Evolutionary conservation across 2,113 vertebrate genomes (phyloP), one percentile per base, ranked within the genome.

Genomic region (Cariama cristata): DNA sequence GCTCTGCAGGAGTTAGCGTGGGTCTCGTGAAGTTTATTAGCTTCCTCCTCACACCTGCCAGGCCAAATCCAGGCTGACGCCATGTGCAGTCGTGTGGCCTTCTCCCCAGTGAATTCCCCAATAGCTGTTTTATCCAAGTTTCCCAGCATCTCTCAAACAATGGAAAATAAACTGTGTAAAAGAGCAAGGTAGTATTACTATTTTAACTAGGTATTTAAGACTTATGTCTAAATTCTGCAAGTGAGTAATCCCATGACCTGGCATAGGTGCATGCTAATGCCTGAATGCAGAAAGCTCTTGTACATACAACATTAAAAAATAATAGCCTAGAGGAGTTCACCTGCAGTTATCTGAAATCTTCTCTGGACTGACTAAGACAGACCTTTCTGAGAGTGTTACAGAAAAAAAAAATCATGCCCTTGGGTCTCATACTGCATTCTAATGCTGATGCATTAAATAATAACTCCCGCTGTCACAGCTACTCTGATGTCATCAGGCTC

Each of bases 401-500:
- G 67, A 40, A 63, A 67, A 68, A 77, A 58, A 72, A 79, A 55
- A 30, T 44, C 38, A 17, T 84, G 73, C 84, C 92, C 90, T 93
- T 73, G 93, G 79, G 74, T 87, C 81, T 90, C 84, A 28, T 62
- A 16, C 91, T 47, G 88, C 82, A 80, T 95, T 66, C 75, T 77
- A 71, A 88, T 40, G 86, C 88, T 95, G 96, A 96, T 5, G 40
- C 83, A 88, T 69, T 92, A 86, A 95, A 77, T 86, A 88, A 88
- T 69, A 88, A 74, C 92, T 92, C 82, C 86, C 8, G 22, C 88
- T 96, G 79, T 90, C 92, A 80, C 79, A 1, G 49, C 90, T 40
- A 26, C 90, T 90, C 95, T 96, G 95, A 96, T 93, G 95, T 95
- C 94, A 95, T 58, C 85, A 67, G 86, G 73, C 96, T 97, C 94